phyloP scores from a whole-genome alignment of 2,797 vertebrate genomes.

The Peromyscus attwateri region DNA sequence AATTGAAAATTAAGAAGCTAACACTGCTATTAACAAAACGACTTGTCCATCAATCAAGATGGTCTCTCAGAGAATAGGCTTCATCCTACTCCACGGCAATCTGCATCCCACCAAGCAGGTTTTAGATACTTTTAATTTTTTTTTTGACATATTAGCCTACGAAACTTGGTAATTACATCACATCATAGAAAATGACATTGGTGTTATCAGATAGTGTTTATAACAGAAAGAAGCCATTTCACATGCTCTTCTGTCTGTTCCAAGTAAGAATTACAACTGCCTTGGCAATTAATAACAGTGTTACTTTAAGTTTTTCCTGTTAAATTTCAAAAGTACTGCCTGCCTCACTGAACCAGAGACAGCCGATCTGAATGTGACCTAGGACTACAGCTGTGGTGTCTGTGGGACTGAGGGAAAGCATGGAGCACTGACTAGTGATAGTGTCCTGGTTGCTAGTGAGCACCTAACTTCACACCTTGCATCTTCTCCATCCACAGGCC shows the following conservation, averaged over 20 bases:
- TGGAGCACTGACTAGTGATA: rapidly evolving
- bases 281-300: not conserved
- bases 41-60: not conserved
- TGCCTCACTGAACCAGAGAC: not conserved
- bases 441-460: rapidly evolving
- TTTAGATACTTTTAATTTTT: not conserved
- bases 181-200: not conserved
- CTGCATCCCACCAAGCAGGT: not conserved
- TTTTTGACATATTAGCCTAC: not conserved
- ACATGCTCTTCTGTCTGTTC: not conserved
- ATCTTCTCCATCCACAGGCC: not conserved
- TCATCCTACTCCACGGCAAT: not conserved
- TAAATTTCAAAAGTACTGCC: slow-evolving; percentile 21
- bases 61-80: not conserved
- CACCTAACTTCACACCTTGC: too few species aligned
- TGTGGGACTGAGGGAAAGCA: not conserved
- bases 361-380: not conserved
- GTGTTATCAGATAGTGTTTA: not conserved
- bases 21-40: not conserved
- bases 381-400: not conserved
- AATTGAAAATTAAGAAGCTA: slow-evolving; percentile 18
- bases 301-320: slow-evolving; percentile 27
- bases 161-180: not conserved
- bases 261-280: not conserved
- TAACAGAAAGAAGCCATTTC: slow-evolving; percentile 13